Evolutionary conservation across 2,888 invertebrate genomes (phyloP).

Genomic region (Nipponacmea schrenckii): DNA sequence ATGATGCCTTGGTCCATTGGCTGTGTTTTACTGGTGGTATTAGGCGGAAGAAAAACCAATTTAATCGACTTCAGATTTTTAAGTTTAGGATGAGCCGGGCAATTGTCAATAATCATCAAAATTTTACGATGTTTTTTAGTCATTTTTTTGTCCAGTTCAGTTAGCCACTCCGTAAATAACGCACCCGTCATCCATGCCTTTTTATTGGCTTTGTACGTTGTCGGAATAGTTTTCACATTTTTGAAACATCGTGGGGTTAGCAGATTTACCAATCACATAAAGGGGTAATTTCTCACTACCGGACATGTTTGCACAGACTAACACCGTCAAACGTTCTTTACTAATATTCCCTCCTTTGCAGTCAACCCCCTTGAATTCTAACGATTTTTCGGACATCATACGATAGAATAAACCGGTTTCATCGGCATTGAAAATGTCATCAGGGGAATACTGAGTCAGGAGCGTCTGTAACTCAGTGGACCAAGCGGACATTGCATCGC

Average conservation of each 20-base stretch:
- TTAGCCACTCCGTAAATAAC: slow-evolving; percentile 39
- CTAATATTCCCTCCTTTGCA: slow-evolving; percentile 36
- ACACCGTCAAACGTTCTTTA: slow-evolving; percentile 35
- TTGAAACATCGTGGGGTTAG: slow-evolving; percentile 38
- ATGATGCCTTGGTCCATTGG: slow-evolving; percentile 7
- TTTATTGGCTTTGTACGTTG: slow-evolving; percentile 30
- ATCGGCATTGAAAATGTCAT: too few species aligned
- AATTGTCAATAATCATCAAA: slow-evolving; percentile 32
- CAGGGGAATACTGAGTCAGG: too few species aligned
- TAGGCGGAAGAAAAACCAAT: slow-evolving; percentile 10
- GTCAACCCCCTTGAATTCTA: slow-evolving; percentile 30
- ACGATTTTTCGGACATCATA: slow-evolving; percentile 31
- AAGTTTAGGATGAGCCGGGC: too few species aligned
- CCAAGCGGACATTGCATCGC: too few species aligned
- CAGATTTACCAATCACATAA: slow-evolving; percentile 37
- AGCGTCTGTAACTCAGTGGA: too few species aligned
- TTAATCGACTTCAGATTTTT: not conserved
- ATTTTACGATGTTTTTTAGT: slow-evolving; percentile 21
- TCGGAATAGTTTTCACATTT: slow-evolving; percentile 30
- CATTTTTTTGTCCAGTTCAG: slow-evolving; percentile 31
- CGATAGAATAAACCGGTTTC: slow-evolving; percentile 43
- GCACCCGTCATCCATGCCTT: slow-evolving; percentile 40
- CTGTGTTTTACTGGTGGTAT: not conserved
- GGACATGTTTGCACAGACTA: slow-evolving; percentile 36
- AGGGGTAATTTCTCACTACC: too few species aligned